phyloP scores from a whole-genome alignment of 2,797 vertebrate genomes.

The Falco peregrinus region DNA sequence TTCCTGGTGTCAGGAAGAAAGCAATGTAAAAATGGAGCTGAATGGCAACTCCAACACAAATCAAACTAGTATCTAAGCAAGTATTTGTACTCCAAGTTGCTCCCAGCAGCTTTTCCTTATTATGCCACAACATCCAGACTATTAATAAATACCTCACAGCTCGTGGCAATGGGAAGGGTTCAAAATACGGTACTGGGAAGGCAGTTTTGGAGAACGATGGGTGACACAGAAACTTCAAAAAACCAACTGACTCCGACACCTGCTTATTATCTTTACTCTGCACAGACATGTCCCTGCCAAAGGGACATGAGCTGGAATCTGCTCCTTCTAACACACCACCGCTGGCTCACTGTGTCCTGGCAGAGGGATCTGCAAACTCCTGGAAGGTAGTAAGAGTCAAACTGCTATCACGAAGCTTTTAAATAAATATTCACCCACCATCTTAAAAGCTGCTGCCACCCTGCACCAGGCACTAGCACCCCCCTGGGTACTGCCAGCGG shows the following conservation, averaged over 20 bases:
- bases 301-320: background rate
- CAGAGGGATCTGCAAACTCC: background rate
- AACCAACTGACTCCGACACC: background rate
- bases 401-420: fast-evolving
- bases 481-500: background rate
- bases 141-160: background rate
- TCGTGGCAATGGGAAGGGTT: background rate
- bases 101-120: background rate
- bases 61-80: background rate
- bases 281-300: background rate
- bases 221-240: background rate
- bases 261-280: background rate
- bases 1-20: background rate
- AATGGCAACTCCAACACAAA: background rate
- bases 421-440: background rate
- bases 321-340: background rate
- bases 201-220: background rate
- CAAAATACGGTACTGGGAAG: background rate
- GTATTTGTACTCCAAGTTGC: background rate
- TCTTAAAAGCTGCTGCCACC: background rate
- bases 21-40: background rate
- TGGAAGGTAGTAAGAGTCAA: background rate
- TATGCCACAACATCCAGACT: background rate
- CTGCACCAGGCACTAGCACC: background rate
- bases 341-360: fast-evolving